phyloP scores from a whole-genome alignment of 2,888 invertebrate species.

The Gastrophysa polygoni region DNA sequence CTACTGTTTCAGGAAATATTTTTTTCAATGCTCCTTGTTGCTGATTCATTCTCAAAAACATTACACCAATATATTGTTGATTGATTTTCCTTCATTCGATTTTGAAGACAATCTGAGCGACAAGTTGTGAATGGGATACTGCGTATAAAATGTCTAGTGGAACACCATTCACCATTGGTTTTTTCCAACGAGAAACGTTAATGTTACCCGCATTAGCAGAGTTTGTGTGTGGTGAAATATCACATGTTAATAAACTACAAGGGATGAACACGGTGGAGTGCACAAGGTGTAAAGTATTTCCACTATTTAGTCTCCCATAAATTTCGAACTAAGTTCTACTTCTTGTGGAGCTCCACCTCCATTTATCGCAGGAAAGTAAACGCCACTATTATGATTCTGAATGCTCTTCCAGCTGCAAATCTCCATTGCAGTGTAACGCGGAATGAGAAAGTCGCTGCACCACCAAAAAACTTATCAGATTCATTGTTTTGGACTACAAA shows the following conservation, averaged over 20 bases:
- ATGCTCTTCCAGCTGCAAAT: conserved; percentile 3
- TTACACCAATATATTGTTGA: too few relatives aligned
- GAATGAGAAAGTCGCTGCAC: too few relatives aligned
- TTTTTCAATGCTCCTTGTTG: too few relatives aligned
- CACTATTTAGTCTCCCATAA: conserved; percentile 15
- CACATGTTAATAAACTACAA: background rate
- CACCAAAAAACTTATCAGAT: too few relatives aligned
- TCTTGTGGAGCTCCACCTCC: conserved; percentile 7
- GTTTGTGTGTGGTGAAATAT: background rate
- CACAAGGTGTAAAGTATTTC: conserved; percentile 10
- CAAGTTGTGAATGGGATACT: too few relatives aligned
- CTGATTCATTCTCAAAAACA: too few relatives aligned
- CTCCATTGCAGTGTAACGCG: background rate
- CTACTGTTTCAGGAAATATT: too few relatives aligned
- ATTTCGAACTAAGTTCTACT: conserved; percentile 14
- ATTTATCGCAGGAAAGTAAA: conserved; percentile 11
- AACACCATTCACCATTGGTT: background rate
- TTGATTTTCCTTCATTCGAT: too few relatives aligned
- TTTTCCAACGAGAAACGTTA: background rate
- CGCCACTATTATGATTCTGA: conserved; percentile 7
- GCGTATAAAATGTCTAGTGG: background rate
- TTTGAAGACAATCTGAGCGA: too few relatives aligned
- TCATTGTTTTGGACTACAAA: too few relatives aligned
- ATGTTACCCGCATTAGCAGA: background rate
- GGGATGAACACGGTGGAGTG: background rate